A percentile compares a stretch with the other conserved stretches of the same genome.
phyloP scores from a whole-genome alignment of 2,888 invertebrate species.

The Agrypnus murinus region DNA sequence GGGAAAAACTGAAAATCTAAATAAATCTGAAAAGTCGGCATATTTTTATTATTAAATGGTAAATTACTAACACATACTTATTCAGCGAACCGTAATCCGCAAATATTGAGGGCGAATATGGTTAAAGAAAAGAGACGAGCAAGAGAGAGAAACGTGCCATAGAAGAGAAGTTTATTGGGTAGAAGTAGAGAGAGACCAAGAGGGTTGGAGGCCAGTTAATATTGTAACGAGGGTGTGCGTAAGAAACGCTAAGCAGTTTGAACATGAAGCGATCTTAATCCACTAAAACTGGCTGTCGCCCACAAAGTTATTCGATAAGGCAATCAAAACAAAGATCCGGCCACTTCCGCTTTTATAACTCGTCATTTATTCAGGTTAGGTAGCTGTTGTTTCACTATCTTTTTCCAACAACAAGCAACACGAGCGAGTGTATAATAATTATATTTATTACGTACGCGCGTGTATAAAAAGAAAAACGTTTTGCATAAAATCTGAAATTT shows the following conservation, averaged over 20 bases:
- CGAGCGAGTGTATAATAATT: too few species aligned
- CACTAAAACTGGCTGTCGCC: slow-evolving; percentile 40
- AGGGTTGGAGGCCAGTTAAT: slow-evolving; percentile 32
- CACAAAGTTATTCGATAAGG: slow-evolving; percentile 44
- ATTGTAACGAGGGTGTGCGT: slow-evolving; percentile 41
- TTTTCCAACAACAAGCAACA: slow-evolving; percentile 33
- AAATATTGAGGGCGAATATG: slow-evolving; percentile 39
- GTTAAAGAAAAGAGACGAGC: slow-evolving; percentile 11
- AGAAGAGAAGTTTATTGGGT: slow-evolving; percentile 22
- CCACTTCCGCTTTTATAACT: slow-evolving; percentile 45
- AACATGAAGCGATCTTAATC: slow-evolving; percentile 43
- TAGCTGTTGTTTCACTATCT: slow-evolving; percentile 37
- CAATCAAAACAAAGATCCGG: slow-evolving; percentile 45
- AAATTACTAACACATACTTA: slow-evolving; percentile 38
- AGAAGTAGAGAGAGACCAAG: background rate
- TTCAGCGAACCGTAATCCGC: slow-evolving; percentile 43
- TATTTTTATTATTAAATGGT: slow-evolving; percentile 23
- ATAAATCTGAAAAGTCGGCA: slow-evolving; percentile 2
- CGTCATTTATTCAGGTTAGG: slow-evolving; percentile 45
- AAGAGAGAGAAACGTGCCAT: background rate
- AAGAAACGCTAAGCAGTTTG: slow-evolving; percentile 41
- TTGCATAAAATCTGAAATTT: slow-evolving; percentile 37
- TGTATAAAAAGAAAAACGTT: slow-evolving; percentile 1
- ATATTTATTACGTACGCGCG: too few species aligned
- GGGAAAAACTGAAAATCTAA: too few species aligned